A percentile compares a stretch with the other conserved stretches of the same genome.
These are phyloP conservation scores for Pelodiscus sinensis DNA, from an alignment of 2,113 vertebrate species.

Conservation along the genomic window DNA sequence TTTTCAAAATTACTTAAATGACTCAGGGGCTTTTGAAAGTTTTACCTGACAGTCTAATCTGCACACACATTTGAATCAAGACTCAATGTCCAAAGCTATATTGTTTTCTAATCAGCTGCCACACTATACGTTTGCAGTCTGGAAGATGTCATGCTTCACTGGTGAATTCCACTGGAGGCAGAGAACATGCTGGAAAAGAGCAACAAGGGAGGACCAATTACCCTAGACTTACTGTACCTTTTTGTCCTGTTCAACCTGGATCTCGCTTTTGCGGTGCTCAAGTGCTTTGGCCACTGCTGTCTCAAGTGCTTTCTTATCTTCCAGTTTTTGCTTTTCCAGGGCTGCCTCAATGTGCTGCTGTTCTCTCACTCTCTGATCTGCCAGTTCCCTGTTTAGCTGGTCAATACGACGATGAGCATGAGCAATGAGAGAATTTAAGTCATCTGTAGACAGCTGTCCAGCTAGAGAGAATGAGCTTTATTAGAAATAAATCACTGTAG, in stretches of 20 bases:
- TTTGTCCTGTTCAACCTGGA: slow-evolving; percentile 87
- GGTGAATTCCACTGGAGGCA: background rate
- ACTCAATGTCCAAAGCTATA: background rate
- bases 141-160: background rate
- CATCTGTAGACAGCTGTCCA: slow-evolving; percentile 87
- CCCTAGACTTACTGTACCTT: slow-evolving; percentile 78
- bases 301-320: slow-evolving; percentile 86
- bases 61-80: background rate
- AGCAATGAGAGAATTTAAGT: slow-evolving; percentile 93
- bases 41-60: background rate
- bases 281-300: slow-evolving; percentile 83
- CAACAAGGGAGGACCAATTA: accelerated
- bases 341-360: slow-evolving; percentile 90
- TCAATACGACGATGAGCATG: slow-evolving; percentile 96
- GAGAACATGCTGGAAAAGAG: background rate
- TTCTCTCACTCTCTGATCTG: slow-evolving; percentile 89
- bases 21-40: background rate
- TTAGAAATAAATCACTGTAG: background rate
- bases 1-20: background rate
- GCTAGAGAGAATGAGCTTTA: slow-evolving; percentile 69
- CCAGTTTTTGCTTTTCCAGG: slow-evolving; percentile 89
- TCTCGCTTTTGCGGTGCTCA: slow-evolving; percentile 84
- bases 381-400: slow-evolving; percentile 91
- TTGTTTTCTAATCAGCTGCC: background rate
- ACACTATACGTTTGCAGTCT: background rate